Evolutionary conservation across 2,888 invertebrate genomes (phyloP), one percentile per base, ranked within the genome.

Genomic region (Pediacus dermestoides): DNA sequence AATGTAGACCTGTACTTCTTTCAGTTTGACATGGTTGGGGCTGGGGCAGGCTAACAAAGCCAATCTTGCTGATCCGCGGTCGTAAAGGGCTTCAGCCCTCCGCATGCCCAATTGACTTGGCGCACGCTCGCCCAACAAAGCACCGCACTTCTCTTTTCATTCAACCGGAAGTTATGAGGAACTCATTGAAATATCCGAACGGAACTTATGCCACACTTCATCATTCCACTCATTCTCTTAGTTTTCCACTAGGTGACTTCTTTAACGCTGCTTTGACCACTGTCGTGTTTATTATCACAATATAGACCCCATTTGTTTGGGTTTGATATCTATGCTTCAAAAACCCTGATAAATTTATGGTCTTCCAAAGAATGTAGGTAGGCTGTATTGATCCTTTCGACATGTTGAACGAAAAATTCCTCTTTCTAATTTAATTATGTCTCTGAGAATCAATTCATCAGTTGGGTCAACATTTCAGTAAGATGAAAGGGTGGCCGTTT

Each of bases 171-270:
- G 66, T 66, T 67, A 66, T 68, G 66, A 65, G 64, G 57, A 60
- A 62, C 61, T 65, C 66, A 67, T 67, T 67, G 66, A 63, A 64
- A 66, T 67, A 66, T 66, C 64, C 65, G 64, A 57, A 56, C 61
- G 63, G 62, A 64, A 63, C 58, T 54, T 48, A 53, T 48, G 55
- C 50, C 53, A 50, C 62, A 63, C 62, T 65, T 58, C 57, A 58
- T 64, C 64, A 61, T 61, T 46, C 48, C 48, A 42, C 46, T 55
- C 51, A 48, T 44, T 47, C 43, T 50, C 52, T 51, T 52, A 50
- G 53, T 56, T 59, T 61, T 60, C 61, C 59, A 53, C 53, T 49
- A 26, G 18, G 21, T 18, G 6, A 21, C 13, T n/a, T 22, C 30
- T 37, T 43, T 41, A 26, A 36, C 34, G 28, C 30, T 30, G 22